Percentiles rank a stretch among this genome's conserved stretches.
These are phyloP conservation scores for Mus musculus DNA, from an alignment of 2,113 vertebrate species.

Conservation along the genomic window GRCm39 chr6:25037501-25038000, in stretches of 20 bases:
- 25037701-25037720: background rate
- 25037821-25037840: background rate
- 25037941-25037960: background rate
- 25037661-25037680: background rate
- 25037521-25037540: background rate
- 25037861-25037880: background rate
- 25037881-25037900: background rate
- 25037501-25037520: no score
- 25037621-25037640: background rate
- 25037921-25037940: background rate
- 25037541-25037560: background rate
- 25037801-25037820: background rate
- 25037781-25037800: background rate
- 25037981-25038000: background rate
- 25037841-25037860: background rate
- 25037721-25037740: background rate
- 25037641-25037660: constrained; percentile 17
- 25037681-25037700: background rate
- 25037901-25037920: background rate
- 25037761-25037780: background rate
- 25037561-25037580: background rate
- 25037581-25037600: background rate
- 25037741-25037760: background rate
- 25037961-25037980: background rate
- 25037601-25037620: background rate